Percentiles rank a stretch among this genome's conserved stretches.
Evolutionary conservation across 2,797 vertebrate genomes (phyloP).

Genomic region (Myotis planiceps): DNA sequence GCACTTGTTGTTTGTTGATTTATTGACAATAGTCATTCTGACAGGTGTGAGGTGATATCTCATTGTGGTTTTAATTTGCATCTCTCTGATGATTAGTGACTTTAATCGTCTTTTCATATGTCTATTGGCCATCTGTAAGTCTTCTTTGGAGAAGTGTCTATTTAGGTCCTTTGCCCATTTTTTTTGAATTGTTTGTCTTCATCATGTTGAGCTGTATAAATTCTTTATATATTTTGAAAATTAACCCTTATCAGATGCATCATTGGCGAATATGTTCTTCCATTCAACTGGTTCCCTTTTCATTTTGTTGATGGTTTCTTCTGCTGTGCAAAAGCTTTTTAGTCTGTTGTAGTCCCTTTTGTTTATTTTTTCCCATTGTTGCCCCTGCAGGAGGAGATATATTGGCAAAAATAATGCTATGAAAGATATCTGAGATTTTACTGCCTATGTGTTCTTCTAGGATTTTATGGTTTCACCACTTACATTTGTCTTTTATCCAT

Average conservation of each 20-base stretch:
- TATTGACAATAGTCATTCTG: neutral
- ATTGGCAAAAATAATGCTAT: neutral
- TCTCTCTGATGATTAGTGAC: neutral
- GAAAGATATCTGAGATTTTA: neutral
- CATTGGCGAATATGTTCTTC: neutral
- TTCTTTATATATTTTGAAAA: neutral
- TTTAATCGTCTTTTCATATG: neutral
- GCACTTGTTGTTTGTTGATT: neutral
- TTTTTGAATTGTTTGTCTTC: neutral
- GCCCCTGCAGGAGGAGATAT: neutral
- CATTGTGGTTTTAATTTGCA: neutral
- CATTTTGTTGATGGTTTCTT: neutral
- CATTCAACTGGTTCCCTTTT: neutral
- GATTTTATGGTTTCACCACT: neutral
- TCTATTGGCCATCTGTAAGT: neutral
- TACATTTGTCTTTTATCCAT: neutral
- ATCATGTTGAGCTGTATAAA: neutral
- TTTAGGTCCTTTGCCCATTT: neutral
- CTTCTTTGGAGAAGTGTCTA: neutral
- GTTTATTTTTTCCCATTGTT: neutral
- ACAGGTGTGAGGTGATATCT: neutral
- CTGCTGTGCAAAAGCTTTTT: neutral
- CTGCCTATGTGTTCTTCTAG: neutral
- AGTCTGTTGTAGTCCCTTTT: neutral
- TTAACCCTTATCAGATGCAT: neutral